A percentile compares a stretch with the other conserved stretches of the same genome.
phyloP scores from a whole-genome alignment of 2,797 vertebrate species.

The Falco rusticolus region DNA sequence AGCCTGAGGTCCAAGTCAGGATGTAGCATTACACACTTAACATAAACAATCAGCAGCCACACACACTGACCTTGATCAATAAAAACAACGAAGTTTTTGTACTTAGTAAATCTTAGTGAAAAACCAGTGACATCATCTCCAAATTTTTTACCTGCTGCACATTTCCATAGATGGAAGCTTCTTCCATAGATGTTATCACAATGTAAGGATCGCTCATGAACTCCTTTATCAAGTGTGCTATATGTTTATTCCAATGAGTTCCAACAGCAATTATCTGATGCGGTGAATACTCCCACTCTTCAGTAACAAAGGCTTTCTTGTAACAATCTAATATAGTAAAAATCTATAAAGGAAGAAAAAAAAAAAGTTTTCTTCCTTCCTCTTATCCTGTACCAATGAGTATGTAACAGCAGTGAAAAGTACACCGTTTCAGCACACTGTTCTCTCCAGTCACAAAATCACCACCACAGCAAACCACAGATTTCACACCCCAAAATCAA shows the following conservation, averaged over 20 bases:
- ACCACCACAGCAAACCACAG: not conserved
- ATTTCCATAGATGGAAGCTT: constrained; percentile 87
- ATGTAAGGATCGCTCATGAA: constrained; percentile 85
- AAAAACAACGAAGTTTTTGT: not conserved
- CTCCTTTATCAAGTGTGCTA: constrained; percentile 77
- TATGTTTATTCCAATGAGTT: constrained; percentile 80
- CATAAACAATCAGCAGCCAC: not conserved
- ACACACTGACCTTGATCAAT: not conserved
- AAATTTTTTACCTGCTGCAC: constrained; percentile 86
- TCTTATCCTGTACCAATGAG: not conserved
- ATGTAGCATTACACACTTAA: not conserved
- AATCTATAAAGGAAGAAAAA: constrained; percentile 75
- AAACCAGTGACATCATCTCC: not conserved
- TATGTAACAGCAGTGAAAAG: not conserved
- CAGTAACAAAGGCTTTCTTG: constrained; percentile 74
- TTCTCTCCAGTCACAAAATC: not conserved
- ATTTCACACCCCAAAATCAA: not conserved
- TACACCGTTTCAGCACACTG: not conserved
- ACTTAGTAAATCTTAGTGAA: not conserved
- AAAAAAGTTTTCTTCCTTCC: not conserved
- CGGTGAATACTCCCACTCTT: constrained; percentile 69
- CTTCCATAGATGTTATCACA: constrained; percentile 83
- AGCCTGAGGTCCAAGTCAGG: not conserved
- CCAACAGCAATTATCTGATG: constrained; percentile 86
- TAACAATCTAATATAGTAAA: constrained; percentile 83